phyloP scores from a whole-genome alignment of 2,797 vertebrate genomes.

The Helicolenus hilgendorfi region DNA sequence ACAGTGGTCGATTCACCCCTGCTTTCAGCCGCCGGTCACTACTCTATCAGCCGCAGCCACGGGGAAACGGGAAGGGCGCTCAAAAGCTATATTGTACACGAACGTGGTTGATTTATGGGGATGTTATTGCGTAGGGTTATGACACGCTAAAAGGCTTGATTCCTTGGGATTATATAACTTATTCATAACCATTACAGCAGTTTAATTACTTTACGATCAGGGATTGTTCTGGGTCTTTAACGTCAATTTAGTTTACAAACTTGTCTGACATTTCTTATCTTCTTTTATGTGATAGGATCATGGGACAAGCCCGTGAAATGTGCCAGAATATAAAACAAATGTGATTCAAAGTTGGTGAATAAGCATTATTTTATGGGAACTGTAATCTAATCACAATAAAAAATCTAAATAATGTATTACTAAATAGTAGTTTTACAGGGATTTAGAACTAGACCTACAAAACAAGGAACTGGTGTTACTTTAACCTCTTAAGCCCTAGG shows the following conservation, averaged over 20 bases:
- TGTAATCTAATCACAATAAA: background rate
- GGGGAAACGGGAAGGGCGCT: conserved; percentile 37
- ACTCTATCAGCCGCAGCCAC: conserved; percentile 71
- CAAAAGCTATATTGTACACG: conserved; percentile 49
- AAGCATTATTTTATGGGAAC: background rate
- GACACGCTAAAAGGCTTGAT: conserved; percentile 39
- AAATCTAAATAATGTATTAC: background rate
- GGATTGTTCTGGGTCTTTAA: background rate
- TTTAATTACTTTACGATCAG: conserved; percentile 25
- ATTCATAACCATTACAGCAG: background rate
- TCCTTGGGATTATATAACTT: conserved; percentile 18
- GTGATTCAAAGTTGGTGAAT: background rate
- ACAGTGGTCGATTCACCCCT: conserved; percentile 80
- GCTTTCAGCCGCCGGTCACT: conserved; percentile 72
- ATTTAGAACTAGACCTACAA: background rate
- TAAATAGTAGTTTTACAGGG: background rate
- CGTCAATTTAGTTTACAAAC: background rate
- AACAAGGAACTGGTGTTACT: background rate
- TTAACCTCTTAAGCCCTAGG: background rate
- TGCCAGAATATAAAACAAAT: background rate
- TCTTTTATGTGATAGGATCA: background rate
- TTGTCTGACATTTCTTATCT: background rate
- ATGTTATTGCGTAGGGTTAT: conserved; percentile 51
- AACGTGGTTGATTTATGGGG: conserved; percentile 58
- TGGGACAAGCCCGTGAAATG: background rate